phyloP scores from a whole-genome alignment of 2,888 invertebrate species.

The Philonicus albiceps region DNA sequence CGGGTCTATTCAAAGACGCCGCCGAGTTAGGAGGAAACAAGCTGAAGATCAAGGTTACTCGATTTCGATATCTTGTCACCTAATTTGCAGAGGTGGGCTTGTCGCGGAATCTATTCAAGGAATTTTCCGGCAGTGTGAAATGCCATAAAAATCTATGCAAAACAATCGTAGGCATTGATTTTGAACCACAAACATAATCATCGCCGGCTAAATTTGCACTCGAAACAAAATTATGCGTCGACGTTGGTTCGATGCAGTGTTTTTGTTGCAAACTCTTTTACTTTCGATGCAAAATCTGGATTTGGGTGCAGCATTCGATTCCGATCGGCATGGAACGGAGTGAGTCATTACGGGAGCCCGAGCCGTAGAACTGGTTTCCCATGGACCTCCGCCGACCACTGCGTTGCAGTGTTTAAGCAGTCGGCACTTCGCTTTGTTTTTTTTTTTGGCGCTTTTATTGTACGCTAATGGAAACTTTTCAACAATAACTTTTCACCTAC shows the following conservation, averaged over 20 bases:
- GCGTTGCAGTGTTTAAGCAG: neutral
- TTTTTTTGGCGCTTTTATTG: neutral
- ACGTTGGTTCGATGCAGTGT: neutral
- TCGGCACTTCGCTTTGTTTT: neutral
- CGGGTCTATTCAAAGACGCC: neutral
- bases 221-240: neutral
- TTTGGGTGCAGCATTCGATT: neutral
- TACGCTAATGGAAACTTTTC: neutral
- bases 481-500: neutral
- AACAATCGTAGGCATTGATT: neutral
- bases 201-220: neutral
- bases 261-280: neutral
- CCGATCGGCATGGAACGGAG: neutral
- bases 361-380: conserved; percentile 22
- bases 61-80: neutral
- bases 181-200: neutral
- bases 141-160: neutral
- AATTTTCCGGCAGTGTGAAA: neutral
- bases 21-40: neutral
- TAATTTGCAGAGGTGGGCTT: neutral
- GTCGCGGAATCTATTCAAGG: neutral
- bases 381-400: neutral
- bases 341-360: neutral
- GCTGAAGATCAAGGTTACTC: conserved; percentile 14
- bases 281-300: neutral